Evolutionary conservation across 2,888 invertebrate genomes (phyloP), one percentile per base, ranked within the genome.

Genomic region (Pyrochroa serraticornis): DNA sequence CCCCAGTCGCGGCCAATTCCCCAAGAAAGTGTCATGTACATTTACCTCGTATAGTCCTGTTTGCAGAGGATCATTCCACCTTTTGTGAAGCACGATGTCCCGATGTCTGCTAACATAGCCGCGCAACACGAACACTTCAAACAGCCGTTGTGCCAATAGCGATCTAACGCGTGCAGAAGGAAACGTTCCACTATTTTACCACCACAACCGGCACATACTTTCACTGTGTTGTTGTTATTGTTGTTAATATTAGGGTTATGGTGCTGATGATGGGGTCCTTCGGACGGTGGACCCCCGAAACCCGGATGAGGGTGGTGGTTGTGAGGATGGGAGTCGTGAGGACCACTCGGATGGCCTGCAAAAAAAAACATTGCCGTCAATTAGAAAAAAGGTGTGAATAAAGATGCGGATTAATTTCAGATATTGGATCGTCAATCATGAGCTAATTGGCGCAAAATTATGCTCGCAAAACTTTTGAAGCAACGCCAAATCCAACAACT

Each of bases 111-210:
- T 69, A 96, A 85, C 78, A 90, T 90, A 67, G 91, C 90, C 67
- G 89, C 89, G 81, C 96, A 96, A 82, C 90, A 92, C 76, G 92
- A 88, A 84, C 96, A 96, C 83, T 95, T 96, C 74, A 96, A 87
- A 81, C 96, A 96, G 72, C 90, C 88, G 83, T 94, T 93, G 83
- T 96, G 96, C 96, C 96, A 96, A 82, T 93, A 95, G 80, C 94
- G 85, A 84, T 96, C 95, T 79, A 95, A 84, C 71, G 95, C 95
- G 82, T 92, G 91, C 66, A 96, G 85, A 68, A 95, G 87, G 83
- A 90, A 95, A 81, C 95, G 86, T 84, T 95, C 95, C 73, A 91
- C 87, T 77, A 95, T 95, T 83, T 93, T 91, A 70, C 93, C 91
- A 71, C 93, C 92, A 81, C 95, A 96, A 69, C 94, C 95, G 68